Evolutionary conservation across 2,888 invertebrate genomes (phyloP).

Genomic region (Volucella inflata): DNA sequence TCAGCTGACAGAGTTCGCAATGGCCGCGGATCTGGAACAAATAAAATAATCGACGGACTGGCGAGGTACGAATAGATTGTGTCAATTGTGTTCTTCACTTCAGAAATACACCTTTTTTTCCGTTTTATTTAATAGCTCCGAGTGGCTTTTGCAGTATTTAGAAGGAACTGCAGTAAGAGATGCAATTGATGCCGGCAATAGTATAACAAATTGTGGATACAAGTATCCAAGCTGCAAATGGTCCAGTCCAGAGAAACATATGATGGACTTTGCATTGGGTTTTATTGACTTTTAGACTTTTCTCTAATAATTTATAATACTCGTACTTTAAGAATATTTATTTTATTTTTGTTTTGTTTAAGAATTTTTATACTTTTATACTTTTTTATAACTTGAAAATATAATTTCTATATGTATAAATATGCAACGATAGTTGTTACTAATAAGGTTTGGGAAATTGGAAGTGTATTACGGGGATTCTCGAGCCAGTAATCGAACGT

Average conservation of each 20-base stretch:
- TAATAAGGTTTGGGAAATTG: too few species aligned
- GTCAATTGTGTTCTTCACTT: background rate
- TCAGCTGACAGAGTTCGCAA: slow-evolving; percentile 82
- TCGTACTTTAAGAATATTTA: background rate
- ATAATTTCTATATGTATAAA: too few species aligned
- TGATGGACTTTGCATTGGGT: slow-evolving; percentile 77
- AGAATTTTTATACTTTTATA: slow-evolving; percentile 19
- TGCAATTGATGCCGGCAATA: slow-evolving; percentile 84
- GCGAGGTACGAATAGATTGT: slow-evolving; percentile 80
- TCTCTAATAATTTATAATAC: background rate
- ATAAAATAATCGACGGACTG: slow-evolving; percentile 85
- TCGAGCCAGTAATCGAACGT: too few species aligned
- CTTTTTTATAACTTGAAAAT: slow-evolving; percentile 1
- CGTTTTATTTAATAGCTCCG: slow-evolving; percentile 77
- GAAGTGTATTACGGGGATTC: too few species aligned
- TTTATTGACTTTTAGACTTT: slow-evolving; percentile 45
- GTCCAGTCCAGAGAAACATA: slow-evolving; percentile 78
- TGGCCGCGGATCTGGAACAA: slow-evolving; percentile 83
- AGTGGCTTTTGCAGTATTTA: slow-evolving; percentile 82
- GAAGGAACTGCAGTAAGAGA: slow-evolving; percentile 85
- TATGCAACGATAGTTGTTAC: too few species aligned
- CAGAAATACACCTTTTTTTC: background rate
- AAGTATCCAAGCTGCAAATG: slow-evolving; percentile 84
- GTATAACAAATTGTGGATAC: slow-evolving; percentile 82
- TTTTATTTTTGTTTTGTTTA: slow-evolving; percentile 17